Conservation (phyloP, 2,888 invertebrate species). For the Parthenolecanium corni region DNA sequence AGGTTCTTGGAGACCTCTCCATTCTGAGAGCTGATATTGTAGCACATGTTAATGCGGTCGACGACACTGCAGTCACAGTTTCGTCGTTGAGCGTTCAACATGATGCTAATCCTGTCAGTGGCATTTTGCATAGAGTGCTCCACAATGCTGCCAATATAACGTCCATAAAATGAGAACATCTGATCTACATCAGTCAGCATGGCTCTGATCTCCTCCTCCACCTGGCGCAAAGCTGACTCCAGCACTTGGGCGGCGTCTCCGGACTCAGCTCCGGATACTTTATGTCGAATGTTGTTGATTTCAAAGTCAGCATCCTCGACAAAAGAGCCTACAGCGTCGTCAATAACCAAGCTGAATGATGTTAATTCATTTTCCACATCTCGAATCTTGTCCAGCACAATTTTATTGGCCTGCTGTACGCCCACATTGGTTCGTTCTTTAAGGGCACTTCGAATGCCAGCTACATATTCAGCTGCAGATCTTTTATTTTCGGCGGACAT, state of each 20-base stretch:
- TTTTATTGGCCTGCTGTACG: neutral
- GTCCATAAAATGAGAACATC: slow-evolving; percentile 16
- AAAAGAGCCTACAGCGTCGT: neutral
- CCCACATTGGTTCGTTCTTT: neutral
- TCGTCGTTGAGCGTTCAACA: slow-evolving; percentile 8
- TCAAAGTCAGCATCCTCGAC: slow-evolving; percentile 3
- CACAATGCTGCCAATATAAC: slow-evolving; percentile 4
- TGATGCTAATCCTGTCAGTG: slow-evolving; percentile 12
- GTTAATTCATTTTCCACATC: slow-evolving; percentile 13
- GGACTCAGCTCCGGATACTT: neutral
- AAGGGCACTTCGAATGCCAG: slow-evolving; percentile 7
- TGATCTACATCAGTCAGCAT: neutral
- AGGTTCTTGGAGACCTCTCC: slow-evolving; percentile 1
- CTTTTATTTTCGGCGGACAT: slow-evolving; percentile 3
- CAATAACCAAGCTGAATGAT: slow-evolving; percentile 1
- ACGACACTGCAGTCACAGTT: neutral
- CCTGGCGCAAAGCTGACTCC: neutral
- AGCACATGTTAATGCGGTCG: slow-evolving; percentile 11
- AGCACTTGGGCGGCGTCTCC: neutral
- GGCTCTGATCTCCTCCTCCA: neutral
- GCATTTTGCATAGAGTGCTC: slow-evolving; percentile 13
- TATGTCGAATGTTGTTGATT: neutral
- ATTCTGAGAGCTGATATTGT: slow-evolving; percentile 15
- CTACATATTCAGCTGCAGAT: slow-evolving; percentile 1
- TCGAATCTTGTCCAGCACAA: slow-evolving; percentile 7